Evolutionary conservation across 1,140 invertebrate genomes (phyloP), one percentile per base, ranked within the genome.

Genomic region (Dreissena rostriformis): DNA sequence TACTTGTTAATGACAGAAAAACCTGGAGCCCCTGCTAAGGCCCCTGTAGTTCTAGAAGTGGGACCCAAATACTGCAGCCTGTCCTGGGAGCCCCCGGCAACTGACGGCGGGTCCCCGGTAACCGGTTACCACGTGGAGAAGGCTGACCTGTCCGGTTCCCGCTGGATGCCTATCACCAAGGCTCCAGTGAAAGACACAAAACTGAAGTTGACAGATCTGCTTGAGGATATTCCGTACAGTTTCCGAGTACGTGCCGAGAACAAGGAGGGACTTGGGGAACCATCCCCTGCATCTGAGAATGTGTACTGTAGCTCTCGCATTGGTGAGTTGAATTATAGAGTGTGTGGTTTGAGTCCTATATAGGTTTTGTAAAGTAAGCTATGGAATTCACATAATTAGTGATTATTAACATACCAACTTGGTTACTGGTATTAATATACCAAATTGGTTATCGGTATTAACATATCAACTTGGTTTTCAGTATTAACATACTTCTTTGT

Each of bases 191-290:
- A 96, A 8, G 95, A 97, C 0, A 97, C 96, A 77, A 97, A 97
- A 92, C 96, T 98, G 85, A 98, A 98, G 92, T 96, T 98, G 86
- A 95, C 82, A 12, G 87, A 91, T 26, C 95, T 99, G 63, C 96
- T 96, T 57, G 96, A 99, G 51, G 98, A 97, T 52, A 95, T 95
- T 86, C 96, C 97, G 29, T 99, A 99, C 92, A 97, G 99, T 85
- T 99, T 99, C 95, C 95, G 98, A 73, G 98, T 99, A 0, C 96
- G 97, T 95, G 98, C 98, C 75, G 97, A 99, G 93, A 99, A 99
- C 94, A 96, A 98, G 90, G 98, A 99, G 91, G 98, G 98, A 61
- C 95, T 96, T 63, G 98, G 98, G 19, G 98, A 99, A 88, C 97
- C 98, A n/a, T 98, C 91, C 14, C 89, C 89, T 26, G 81, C 90